These are phyloP conservation scores for Enhydra lutris DNA, from an alignment of 2,113 vertebrate species.

Conservation along the genomic window DNA sequence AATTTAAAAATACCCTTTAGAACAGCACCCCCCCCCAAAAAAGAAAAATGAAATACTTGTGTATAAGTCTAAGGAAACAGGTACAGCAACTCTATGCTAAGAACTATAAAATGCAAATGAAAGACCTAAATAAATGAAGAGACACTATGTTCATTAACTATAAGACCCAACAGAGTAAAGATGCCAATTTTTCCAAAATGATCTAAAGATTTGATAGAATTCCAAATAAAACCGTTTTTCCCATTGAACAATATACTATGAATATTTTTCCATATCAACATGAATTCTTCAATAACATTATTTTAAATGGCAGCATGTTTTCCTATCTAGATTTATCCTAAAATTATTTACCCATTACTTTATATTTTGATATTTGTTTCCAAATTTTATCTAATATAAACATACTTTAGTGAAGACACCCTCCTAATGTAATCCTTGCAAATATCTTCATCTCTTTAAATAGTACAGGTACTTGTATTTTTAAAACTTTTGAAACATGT, in stretches of 20 bases:
- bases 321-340: neutral
- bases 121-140: neutral
- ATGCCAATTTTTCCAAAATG: neutral
- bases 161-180: neutral
- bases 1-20: neutral
- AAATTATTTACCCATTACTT: neutral
- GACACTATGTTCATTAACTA: neutral
- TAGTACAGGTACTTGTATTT: neutral
- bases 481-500: neutral
- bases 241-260: neutral
- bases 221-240: neutral
- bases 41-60: neutral
- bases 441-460: neutral
- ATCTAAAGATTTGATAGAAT: neutral
- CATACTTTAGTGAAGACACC: neutral
- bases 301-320: neutral
- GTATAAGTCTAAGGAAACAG: neutral
- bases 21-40: neutral
- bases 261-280: neutral
- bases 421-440: constrained; percentile 16
- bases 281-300: neutral
- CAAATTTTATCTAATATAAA: neutral
- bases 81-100: neutral
- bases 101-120: neutral
- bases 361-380: neutral